phyloP scores from a whole-genome alignment of 2,113 vertebrate genomes.

The Sylvietta virens region DNA sequence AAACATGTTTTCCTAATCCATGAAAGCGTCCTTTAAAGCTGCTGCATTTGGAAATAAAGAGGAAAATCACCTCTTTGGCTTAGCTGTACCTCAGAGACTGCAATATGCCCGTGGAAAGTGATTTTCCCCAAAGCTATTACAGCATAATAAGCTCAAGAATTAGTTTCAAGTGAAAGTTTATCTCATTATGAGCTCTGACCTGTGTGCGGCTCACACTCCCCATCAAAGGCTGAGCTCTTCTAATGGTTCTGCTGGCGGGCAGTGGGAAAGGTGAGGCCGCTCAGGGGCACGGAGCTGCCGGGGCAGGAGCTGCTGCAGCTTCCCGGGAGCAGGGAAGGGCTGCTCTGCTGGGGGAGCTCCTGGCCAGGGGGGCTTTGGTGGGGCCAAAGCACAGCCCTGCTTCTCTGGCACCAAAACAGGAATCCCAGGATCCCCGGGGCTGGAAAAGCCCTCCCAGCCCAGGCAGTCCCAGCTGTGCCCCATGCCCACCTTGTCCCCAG shows the following conservation, averaged over 20 bases:
- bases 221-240: constrained; percentile 34
- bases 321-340: not conserved
- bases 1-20: constrained; percentile 60
- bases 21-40: constrained; percentile 6
- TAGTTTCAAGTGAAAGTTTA: constrained; percentile 50
- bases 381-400: not conserved
- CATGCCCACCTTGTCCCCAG: not conserved
- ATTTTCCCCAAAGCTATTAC: constrained; percentile 26
- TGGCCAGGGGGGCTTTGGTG: not conserved
- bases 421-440: not conserved
- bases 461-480: not conserved
- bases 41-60: not conserved
- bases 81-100: not conserved
- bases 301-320: not conserved
- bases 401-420: not conserved
- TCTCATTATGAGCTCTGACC: constrained; percentile 48
- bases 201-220: constrained; percentile 11
- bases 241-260: not conserved
- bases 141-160: constrained; percentile 46
- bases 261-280: not conserved
- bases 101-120: not conserved
- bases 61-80: constrained; percentile 46
- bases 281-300: not conserved
- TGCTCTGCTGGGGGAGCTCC: not conserved
- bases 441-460: not conserved